These are phyloP conservation scores for Phaetusa simplex DNA, from an alignment of 2,113 vertebrate species.

Conservation along the genomic window DNA sequence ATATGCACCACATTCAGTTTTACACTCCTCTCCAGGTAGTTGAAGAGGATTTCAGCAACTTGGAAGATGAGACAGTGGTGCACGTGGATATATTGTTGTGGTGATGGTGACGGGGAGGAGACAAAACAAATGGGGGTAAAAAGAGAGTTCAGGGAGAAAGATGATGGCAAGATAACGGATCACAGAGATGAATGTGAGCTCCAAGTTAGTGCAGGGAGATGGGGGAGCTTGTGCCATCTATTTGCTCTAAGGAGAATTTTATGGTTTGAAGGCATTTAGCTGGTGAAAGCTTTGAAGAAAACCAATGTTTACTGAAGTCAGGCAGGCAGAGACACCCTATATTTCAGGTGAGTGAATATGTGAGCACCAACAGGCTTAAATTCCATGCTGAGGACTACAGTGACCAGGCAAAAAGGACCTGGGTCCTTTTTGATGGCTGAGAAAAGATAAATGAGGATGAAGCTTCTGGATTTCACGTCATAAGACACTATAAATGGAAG, in stretches of 20 bases:
- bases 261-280: background rate
- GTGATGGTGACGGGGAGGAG: background rate
- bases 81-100: background rate
- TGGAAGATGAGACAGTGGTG: background rate
- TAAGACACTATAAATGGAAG: background rate
- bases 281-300: background rate
- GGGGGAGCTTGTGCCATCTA: background rate
- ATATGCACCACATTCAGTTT: background rate
- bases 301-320: background rate
- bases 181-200: background rate
- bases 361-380: background rate
- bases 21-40: background rate
- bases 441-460: background rate
- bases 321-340: background rate
- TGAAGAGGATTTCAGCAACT: background rate
- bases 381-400: background rate
- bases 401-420: background rate
- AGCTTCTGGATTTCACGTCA: background rate
- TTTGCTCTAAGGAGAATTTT: background rate
- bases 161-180: background rate
- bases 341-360: background rate
- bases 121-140: background rate
- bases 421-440: background rate
- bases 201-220: background rate
- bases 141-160: background rate